These are phyloP conservation scores for Uria lomvia DNA, from an alignment of 2,113 vertebrate genomes.

Conservation along the genomic window DNA sequence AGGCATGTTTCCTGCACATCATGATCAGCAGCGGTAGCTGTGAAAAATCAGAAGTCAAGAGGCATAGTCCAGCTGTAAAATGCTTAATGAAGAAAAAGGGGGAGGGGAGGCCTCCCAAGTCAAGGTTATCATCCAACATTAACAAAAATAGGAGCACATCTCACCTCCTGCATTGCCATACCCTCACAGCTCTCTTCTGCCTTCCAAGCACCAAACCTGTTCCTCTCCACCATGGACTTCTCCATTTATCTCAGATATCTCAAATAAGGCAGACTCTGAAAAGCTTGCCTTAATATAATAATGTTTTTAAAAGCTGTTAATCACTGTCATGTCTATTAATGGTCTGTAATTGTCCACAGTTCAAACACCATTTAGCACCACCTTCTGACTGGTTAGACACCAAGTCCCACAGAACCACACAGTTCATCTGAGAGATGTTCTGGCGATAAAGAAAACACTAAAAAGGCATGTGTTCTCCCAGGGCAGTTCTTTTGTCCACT, in stretches of 20 bases:
- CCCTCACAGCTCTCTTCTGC: not conserved
- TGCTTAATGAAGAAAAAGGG: not conserved
- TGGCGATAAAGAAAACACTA: not conserved
- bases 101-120: not conserved
- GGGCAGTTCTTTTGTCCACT: constrained; percentile 44
- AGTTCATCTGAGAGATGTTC: not conserved
- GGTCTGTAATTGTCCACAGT: not conserved
- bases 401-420: not conserved
- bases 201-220: not conserved
- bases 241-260: not conserved
- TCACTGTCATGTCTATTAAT: not conserved
- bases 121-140: not conserved
- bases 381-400: not conserved
- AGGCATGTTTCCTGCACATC: not conserved
- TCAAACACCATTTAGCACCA: not conserved
- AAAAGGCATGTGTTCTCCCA: constrained; percentile 14
- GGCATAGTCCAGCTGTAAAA: not conserved
- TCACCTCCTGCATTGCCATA: not conserved
- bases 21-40: not conserved
- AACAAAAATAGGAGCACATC: not conserved
- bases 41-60: not conserved
- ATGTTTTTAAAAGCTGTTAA: not conserved
- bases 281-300: not conserved
- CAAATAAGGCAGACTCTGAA: not conserved
- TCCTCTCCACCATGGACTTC: not conserved